phyloP scores from a whole-genome alignment of 1,140 invertebrate genomes.

The Dendrolimus punctatus region DNA sequence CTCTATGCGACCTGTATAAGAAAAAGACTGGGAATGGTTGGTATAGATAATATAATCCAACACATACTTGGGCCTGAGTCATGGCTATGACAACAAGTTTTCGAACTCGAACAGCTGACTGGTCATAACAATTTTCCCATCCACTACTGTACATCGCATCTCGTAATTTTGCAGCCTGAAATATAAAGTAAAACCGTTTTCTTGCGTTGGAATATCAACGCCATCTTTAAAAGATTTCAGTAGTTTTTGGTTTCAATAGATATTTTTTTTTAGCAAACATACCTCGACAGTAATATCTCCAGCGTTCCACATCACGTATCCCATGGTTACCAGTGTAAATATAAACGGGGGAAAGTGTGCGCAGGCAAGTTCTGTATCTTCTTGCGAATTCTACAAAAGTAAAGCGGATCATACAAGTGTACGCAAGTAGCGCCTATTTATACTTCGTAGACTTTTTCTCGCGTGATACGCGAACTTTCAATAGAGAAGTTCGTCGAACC shows the following conservation, averaged over 20 bases:
- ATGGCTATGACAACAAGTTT: slow-evolving; percentile 8
- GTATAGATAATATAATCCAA: too few relatives aligned
- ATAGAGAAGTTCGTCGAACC: too few relatives aligned
- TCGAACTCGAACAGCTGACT: slow-evolving; percentile 7
- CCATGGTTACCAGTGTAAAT: slow-evolving; percentile 17
- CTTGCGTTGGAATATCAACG: too few relatives aligned
- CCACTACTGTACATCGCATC: slow-evolving; percentile 13
- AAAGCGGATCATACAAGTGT: too few relatives aligned
- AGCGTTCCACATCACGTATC: slow-evolving; percentile 29
- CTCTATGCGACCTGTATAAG: too few relatives aligned
- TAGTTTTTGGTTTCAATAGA: too few relatives aligned
- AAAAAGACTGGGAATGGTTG: too few relatives aligned
- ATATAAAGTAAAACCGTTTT: not conserved
- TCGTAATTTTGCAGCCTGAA: slow-evolving; percentile 10
- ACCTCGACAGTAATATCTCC: slow-evolving; percentile 33
- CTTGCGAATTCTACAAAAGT: slow-evolving; percentile 10
- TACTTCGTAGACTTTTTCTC: too few relatives aligned
- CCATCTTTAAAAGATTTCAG: too few relatives aligned
- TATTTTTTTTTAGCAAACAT: too few relatives aligned
- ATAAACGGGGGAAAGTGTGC: slow-evolving; percentile 8
- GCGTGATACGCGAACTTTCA: too few relatives aligned
- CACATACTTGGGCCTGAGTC: slow-evolving; percentile 9
- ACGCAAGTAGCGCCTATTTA: too few relatives aligned
- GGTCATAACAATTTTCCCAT: slow-evolving; percentile 10
- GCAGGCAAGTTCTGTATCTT: slow-evolving; percentile 14